A percentile compares a stretch with the other conserved stretches of the same genome.
These are phyloP conservation scores for Sander vitreus DNA, from an alignment of 2,113 vertebrate genomes.

Conservation along the genomic window DNA sequence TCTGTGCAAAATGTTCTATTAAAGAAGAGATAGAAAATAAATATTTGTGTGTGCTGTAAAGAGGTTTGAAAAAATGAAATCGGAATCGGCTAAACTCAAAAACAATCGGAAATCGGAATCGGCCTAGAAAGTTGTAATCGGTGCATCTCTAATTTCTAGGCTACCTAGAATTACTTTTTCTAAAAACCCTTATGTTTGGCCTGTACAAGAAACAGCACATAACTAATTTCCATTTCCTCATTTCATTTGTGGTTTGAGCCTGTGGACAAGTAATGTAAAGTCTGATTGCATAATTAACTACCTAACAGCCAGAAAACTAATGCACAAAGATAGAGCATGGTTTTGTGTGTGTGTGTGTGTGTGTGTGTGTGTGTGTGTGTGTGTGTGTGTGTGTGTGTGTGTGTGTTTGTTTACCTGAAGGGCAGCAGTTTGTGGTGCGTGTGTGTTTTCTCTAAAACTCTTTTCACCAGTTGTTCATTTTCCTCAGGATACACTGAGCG, in stretches of 20 bases:
- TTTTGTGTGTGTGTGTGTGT: conserved; percentile 15
- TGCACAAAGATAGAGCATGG: not conserved
- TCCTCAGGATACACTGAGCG: conserved; percentile 92
- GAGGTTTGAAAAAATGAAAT: no score
- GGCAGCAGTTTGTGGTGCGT: conserved; percentile 81
- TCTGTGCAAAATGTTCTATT: no score
- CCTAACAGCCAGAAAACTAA: not conserved
- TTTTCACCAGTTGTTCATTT: conserved; percentile 90
- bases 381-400: conserved; percentile 13
- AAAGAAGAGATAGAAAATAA: no score
- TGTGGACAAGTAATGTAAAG: conserved; percentile 15
- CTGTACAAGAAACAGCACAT: not conserved
- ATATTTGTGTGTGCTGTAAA: no score
- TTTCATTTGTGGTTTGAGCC: conserved; percentile 15
- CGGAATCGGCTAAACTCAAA: no score
- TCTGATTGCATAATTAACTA: conserved; percentile 26
- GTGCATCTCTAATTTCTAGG: no score
- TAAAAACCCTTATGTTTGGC: not conserved
- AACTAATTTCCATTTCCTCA: not conserved
- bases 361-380: conserved; percentile 9
- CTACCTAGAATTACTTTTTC: not conserved
- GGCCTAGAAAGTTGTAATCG: no score
- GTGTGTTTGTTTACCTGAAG: conserved; percentile 86
- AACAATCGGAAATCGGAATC: no score
- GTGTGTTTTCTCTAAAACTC: conserved; percentile 84